Evolutionary conservation across 2,888 invertebrate species (phyloP), one percentile per base, ranked within the genome.

Genomic region (Chalcis sispes): DNA sequence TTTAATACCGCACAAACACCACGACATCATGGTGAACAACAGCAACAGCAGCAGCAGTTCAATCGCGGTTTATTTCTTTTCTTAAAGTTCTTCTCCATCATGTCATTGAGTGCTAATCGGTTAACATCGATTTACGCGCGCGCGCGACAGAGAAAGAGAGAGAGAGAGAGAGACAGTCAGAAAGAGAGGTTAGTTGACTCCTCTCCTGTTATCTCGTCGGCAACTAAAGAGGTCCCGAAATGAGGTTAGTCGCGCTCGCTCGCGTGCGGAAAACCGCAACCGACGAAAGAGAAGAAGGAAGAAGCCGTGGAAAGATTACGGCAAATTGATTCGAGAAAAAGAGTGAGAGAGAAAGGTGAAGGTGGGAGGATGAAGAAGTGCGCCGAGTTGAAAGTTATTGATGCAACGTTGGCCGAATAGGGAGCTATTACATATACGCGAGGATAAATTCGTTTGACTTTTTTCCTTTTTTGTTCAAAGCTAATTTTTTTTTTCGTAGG

Each of bases 211-310:
- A 20, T 20, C 5, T 18, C 36, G 36, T 36, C 5, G 10, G 36
- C 10, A 36, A 20, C 27, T 27, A 72, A 72, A 48, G 72, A 65
- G 72, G 72, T 50, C 72, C 54, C 61, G 48, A 62, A 74, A 64
- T 69, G 69, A 50, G 74, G 74, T 69, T 59, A 54, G 42, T 61
- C 70, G 71, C 64, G 71, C 52, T 69, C 64, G 54, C 46, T 61
- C 70, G 71, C 64, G 71, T 48, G 61, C 42, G 72, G 73, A 73
- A 66, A 73, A 73, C 73, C 72, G 50, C 66, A 70, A 36, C 5
- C 4, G 36, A 7, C 36, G 5, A 36, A n/a, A n/a, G 42, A 42
- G 36, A 36, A 36, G 36, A 10, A 7, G 10, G 70, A 48, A 52
- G 36, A 75, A 80, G 79, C 25, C 15, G 18, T 2, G 8, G 32